Evolutionary conservation across 1,140 invertebrate genomes (phyloP).

Genomic region (Drosophila ohnishii): DNA sequence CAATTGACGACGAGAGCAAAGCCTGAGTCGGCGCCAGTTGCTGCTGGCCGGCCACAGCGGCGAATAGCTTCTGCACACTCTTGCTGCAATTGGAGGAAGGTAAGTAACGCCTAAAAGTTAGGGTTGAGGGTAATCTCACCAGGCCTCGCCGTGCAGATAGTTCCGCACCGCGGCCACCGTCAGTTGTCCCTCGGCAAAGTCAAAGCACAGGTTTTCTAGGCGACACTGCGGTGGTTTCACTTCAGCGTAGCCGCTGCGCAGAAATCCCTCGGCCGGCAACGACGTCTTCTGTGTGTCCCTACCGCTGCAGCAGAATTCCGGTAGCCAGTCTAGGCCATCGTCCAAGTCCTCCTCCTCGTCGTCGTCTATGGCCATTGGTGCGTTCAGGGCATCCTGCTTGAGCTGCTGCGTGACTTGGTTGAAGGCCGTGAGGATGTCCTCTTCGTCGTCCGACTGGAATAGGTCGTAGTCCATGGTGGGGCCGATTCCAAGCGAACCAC

Average conservation of each 20-base stretch:
- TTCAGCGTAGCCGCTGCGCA: slow-evolving; percentile 54
- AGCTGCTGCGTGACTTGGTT: slow-evolving; percentile 57
- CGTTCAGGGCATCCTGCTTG: slow-evolving; percentile 1
- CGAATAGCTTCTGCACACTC: slow-evolving; percentile 68
- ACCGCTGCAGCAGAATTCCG: slow-evolving; percentile 72
- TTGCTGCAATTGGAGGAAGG: slow-evolving; percentile 39
- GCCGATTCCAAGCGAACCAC: neutral
- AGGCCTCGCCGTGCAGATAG: slow-evolving; percentile 64
- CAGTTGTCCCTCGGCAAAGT: slow-evolving; percentile 54
- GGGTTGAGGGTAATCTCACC: slow-evolving; percentile 34
- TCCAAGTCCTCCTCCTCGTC: slow-evolving; percentile 12
- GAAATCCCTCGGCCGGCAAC: slow-evolving; percentile 52
- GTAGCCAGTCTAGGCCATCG: slow-evolving; percentile 42
- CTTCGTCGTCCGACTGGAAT: slow-evolving; percentile 79
- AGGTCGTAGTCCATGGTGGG: slow-evolving; percentile 76
- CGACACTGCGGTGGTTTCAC: slow-evolving; percentile 37
- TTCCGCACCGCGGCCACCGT: slow-evolving; percentile 23
- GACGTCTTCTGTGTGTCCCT: slow-evolving; percentile 50
- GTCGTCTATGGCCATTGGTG: slow-evolving; percentile 6
- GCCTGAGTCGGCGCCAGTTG: slow-evolving; percentile 30
- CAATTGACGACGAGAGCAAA: neutral
- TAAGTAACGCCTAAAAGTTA: neutral
- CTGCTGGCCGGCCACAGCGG: slow-evolving; percentile 44
- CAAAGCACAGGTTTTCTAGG: slow-evolving; percentile 48
- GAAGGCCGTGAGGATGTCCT: slow-evolving; percentile 68